These are phyloP conservation scores for Peromyscus leucopus DNA, from an alignment of 2,113 vertebrate species.

Conservation along the genomic window DNA sequence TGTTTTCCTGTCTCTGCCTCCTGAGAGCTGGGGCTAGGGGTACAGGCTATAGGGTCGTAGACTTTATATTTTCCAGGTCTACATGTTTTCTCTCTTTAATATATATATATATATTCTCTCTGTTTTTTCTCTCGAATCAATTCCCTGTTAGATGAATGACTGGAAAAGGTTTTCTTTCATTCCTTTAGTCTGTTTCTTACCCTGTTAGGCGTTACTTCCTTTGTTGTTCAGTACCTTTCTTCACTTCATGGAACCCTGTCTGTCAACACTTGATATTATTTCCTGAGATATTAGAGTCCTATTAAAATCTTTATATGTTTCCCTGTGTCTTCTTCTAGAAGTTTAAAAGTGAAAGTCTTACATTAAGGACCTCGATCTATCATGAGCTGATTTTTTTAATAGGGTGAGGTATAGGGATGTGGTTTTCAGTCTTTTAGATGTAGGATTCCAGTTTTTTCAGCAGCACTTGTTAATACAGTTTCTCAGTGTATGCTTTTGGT, in stretches of 20 bases:
- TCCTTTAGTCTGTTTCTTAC: not conserved
- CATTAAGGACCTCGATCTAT: not conserved
- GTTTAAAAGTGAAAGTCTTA: not conserved
- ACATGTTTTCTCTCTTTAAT: not conserved
- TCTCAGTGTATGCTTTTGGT: not conserved
- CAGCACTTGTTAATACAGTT: not conserved
- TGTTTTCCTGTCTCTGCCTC: not conserved
- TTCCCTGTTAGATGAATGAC: not conserved
- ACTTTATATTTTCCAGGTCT: not conserved
- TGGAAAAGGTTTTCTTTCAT: not conserved
- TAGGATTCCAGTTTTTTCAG: not conserved
- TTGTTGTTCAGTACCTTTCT: not conserved
- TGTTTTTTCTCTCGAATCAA: not conserved
- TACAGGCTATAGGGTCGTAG: not conserved
- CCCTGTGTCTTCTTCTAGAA: not conserved
- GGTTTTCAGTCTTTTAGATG: not conserved
- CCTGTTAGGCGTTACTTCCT: not conserved
- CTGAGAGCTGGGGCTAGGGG: not conserved
- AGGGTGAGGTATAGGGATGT: no score
- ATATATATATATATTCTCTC: not conserved
- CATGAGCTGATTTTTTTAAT: no score
- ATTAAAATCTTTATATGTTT: not conserved
- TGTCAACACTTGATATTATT: not conserved
- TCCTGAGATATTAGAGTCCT: not conserved
- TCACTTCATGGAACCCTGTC: not conserved